Percentiles rank a stretch among this genome's conserved stretches.
These are phyloP conservation scores for Tenebrosternarchus preto DNA, from an alignment of 2,113 vertebrate species.

Conservation along the genomic window DNA sequence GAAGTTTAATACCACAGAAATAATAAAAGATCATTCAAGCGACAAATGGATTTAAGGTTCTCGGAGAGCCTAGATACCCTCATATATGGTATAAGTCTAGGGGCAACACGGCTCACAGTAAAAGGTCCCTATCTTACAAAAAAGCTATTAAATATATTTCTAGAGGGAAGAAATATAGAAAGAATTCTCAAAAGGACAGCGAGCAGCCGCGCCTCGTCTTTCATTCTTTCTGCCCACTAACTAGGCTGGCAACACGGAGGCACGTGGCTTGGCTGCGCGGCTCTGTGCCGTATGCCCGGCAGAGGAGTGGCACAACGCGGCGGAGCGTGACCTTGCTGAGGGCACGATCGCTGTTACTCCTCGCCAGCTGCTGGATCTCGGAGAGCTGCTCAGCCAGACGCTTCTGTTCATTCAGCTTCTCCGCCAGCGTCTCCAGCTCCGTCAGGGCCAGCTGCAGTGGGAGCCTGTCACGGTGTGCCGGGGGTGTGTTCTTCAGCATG, in stretches of 20 bases:
- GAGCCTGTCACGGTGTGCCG: constrained; percentile 78
- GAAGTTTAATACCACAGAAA: constrained; percentile 1
- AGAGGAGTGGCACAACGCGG: not conserved
- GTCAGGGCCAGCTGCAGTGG: constrained; percentile 86
- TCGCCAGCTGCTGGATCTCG: constrained; percentile 84
- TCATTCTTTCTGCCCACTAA: not conserved
- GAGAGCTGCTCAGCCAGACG: constrained; percentile 82
- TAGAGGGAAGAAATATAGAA: constrained; percentile 9
- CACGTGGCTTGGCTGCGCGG: not conserved
- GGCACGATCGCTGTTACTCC: constrained; percentile 79
- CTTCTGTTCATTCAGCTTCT: constrained; percentile 87
- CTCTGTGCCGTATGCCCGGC: not conserved
- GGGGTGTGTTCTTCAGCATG: constrained; percentile 87
- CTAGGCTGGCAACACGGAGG: not conserved
- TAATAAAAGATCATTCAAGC: not conserved
- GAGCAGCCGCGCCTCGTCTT: constrained; percentile 17
- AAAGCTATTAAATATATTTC: constrained; percentile 15
- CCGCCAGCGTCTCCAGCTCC: constrained; percentile 83
- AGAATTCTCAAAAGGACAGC: not conserved
- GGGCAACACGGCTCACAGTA: not conserved
- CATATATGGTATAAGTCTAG: not conserved
- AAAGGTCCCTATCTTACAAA: not conserved
- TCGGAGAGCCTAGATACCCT: not conserved
- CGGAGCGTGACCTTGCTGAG: constrained; percentile 77
- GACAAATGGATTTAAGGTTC: constrained; percentile 7